Evolutionary conservation across 2,797 vertebrate genomes (phyloP).

Genomic region (Acrocephalus scirpaceus): DNA sequence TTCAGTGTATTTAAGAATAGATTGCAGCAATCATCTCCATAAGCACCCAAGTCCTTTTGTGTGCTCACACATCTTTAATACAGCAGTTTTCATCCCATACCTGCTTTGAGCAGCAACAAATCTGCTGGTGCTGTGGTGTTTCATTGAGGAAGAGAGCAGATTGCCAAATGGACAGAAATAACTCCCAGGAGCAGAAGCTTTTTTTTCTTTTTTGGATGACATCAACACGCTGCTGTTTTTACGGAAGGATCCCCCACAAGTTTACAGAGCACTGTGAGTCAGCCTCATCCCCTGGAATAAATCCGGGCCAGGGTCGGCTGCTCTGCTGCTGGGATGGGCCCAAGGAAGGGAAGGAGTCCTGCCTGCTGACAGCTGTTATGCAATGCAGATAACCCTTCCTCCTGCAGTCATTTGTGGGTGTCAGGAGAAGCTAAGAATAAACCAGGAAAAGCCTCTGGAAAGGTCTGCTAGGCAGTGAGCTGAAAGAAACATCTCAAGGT

Average conservation of each 20-base stretch:
- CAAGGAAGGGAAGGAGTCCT: not conserved
- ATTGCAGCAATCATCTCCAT: not conserved
- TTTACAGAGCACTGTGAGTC: not conserved
- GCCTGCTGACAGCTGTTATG: not conserved
- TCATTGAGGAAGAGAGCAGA: not conserved
- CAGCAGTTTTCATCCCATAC: not conserved
- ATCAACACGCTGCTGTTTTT: not conserved
- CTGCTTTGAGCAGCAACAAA: not conserved
- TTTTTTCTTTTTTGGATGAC: not conserved
- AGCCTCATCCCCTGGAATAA: rapidly evolving
- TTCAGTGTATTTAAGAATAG: not conserved
- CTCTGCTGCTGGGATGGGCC: not conserved
- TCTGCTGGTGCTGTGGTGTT: not conserved
- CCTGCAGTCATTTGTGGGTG: not conserved
- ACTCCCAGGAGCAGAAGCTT: not conserved
- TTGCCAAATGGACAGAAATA: not conserved
- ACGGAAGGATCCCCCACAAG: not conserved
- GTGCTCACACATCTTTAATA: not conserved
- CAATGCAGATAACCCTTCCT: not conserved
- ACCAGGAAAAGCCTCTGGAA: conserved; percentile 23
- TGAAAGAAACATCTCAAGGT: not conserved
- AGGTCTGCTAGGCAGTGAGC: not conserved
- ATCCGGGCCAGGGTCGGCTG: not conserved
- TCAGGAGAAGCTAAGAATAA: conserved; percentile 24
- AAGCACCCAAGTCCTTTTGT: not conserved